phyloP scores from a whole-genome alignment of 2,888 invertebrate genomes.

The Lordiphosa fenestrarum region DNA sequence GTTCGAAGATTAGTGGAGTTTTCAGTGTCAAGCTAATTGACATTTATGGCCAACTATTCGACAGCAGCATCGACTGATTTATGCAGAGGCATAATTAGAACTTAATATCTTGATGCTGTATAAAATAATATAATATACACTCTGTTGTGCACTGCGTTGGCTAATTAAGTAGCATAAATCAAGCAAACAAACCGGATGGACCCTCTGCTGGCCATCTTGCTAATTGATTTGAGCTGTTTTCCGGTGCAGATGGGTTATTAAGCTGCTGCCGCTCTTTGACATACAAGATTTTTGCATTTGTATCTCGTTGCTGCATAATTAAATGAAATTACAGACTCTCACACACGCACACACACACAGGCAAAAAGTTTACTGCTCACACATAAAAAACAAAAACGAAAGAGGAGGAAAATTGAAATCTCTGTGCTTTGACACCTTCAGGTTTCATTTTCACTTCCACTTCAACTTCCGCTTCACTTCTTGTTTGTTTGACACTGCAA shows the following conservation, averaged over 20 bases:
- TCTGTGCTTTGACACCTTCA: conserved; percentile 35
- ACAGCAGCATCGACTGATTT: conserved; percentile 46
- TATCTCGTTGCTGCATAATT: conserved; percentile 54
- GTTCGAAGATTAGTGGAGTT: not conserved
- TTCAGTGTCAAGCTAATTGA: conserved; percentile 16
- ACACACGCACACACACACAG: conserved; percentile 23
- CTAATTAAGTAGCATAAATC: conserved; percentile 73
- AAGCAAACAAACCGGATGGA: conserved; percentile 57
- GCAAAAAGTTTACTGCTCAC: not conserved
- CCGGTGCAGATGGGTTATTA: conserved; percentile 42
- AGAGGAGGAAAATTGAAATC: conserved; percentile 15
- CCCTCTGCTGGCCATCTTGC: not conserved
- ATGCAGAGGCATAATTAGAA: conserved; percentile 54
- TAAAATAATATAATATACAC: conserved; percentile 38
- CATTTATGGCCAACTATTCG: conserved; percentile 22
- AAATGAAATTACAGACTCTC: conserved; percentile 41
- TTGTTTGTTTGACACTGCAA: conserved; percentile 31
- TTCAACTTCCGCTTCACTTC: conserved; percentile 24
- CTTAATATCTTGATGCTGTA: not conserved
- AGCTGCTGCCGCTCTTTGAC: conserved; percentile 3
- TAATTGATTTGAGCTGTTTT: conserved; percentile 69
- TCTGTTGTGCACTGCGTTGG: conserved; percentile 8
- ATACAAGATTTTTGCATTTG: conserved; percentile 68
- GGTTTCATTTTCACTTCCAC: conserved; percentile 26
- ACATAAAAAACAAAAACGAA: conserved; percentile 2